Evolutionary conservation across 2,797 vertebrate species (phyloP).

Genomic region (Dipus sagitta): DNA sequence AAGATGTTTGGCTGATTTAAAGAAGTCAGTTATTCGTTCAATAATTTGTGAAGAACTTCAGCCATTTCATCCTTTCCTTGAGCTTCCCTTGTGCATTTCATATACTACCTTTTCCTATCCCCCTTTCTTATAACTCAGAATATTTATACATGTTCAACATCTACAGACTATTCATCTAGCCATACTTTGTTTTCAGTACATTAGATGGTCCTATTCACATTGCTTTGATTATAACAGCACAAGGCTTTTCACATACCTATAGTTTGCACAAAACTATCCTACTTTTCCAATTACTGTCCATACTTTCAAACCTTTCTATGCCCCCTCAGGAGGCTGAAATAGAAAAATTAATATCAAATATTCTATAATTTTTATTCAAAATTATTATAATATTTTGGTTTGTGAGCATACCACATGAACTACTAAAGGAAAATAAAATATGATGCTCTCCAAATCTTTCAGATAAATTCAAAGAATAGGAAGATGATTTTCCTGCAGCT

Average conservation of each 20-base stretch:
- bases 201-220: not conserved
- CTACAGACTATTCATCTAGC: not conserved
- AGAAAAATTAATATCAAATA: not conserved
- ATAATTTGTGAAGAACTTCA: not conserved
- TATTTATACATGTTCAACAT: not conserved
- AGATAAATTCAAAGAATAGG: not conserved
- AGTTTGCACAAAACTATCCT: not conserved
- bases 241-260: not conserved
- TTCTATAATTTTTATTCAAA: not conserved
- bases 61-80: not conserved
- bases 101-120: not conserved
- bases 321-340: not conserved
- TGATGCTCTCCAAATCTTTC: not conserved
- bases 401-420: not conserved
- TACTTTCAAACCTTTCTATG: not conserved
- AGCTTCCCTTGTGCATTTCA: not conserved
- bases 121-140: not conserved
- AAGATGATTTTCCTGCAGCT: not conserved
- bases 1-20: not conserved
- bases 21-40: not conserved
- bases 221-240: not conserved
- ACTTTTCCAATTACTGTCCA: slow-evolving; percentile 3
- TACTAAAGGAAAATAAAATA: not conserved
- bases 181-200: not conserved
- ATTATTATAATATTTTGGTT: not conserved